Conservation (phyloP, 2,797 vertebrate species). For the Orestias chungarensis region DNA sequence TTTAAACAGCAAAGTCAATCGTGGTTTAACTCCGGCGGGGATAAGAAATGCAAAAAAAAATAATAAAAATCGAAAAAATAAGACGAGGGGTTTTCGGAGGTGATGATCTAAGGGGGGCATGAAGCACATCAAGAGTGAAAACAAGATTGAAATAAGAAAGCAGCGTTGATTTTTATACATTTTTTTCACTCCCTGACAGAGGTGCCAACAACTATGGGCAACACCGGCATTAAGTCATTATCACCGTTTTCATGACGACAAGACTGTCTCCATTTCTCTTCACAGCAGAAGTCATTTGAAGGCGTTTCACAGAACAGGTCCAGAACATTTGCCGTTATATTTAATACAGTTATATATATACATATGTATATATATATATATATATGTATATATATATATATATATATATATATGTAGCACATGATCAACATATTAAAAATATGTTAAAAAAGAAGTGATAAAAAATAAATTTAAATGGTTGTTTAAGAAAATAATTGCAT, state of each 20-base stretch:
- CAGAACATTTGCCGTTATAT: not conserved
- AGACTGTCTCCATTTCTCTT: conserved; percentile 16
- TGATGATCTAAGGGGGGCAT: conserved; percentile 11
- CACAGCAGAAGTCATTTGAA: not conserved
- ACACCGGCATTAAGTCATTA: conserved; percentile 51
- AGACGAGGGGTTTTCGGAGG: conserved; percentile 6
- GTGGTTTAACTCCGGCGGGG: conserved; percentile 47
- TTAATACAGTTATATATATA: not conserved
- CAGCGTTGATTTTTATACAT: conserved; percentile 23
- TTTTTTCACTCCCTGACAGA: conserved; percentile 35
- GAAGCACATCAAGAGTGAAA: conserved; percentile 3
- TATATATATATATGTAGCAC: too few species aligned
- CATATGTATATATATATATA: too few species aligned
- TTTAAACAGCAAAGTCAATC: conserved; percentile 56
- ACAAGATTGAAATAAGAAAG: conserved; percentile 5
- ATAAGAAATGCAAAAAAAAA: not conserved
- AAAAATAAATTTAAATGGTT: not conserved
- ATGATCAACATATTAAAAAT: too few species aligned
- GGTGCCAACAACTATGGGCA: conserved; percentile 55
- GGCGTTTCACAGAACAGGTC: not conserved
- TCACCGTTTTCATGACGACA: conserved; percentile 58
- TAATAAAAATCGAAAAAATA: not conserved
- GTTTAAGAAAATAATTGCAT: too few species aligned
- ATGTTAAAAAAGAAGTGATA: too few species aligned
- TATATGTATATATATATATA: too few species aligned